A percentile compares a stretch with the other conserved stretches of the same genome.
phyloP scores from a whole-genome alignment of 2,113 vertebrate species.

The Vidua chalybeata region DNA sequence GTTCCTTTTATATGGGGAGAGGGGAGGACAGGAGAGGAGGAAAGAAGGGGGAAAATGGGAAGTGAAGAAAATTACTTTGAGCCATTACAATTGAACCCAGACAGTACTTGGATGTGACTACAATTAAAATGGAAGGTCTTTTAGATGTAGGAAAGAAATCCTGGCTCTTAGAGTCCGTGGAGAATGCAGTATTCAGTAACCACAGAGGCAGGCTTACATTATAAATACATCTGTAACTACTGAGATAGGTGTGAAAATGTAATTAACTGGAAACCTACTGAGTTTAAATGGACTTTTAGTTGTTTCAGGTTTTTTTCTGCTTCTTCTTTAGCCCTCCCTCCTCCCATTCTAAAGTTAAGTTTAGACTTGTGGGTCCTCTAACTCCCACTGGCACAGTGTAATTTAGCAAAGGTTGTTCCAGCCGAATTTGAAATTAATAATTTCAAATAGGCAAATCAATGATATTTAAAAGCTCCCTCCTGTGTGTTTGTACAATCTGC shows the following conservation, averaged over 20 bases:
- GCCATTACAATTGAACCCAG: background rate
- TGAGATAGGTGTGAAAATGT: conserved; percentile 74
- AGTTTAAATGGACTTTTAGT: conserved; percentile 75
- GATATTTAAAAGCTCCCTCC: conserved; percentile 78
- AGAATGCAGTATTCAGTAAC: conserved; percentile 47
- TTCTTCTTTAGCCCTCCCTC: conserved; percentile 13
- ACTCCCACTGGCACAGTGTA: conserved; percentile 76
- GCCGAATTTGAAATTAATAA: conserved; percentile 80
- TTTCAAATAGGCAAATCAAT: conserved; percentile 79
- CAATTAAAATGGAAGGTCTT: conserved; percentile 23
- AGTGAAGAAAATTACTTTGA: background rate
- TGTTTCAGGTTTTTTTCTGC: conserved; percentile 47
- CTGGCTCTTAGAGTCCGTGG: background rate
- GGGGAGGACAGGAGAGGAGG: background rate
- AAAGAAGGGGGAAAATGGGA: background rate
- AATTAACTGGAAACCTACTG: conserved; percentile 78
- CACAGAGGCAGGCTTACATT: conserved; percentile 51
- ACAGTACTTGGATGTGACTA: background rate
- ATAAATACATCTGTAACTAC: conserved; percentile 68
- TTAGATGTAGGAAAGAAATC: conserved; percentile 14
- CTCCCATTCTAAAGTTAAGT: conserved; percentile 69
- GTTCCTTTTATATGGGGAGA: background rate
- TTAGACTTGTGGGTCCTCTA: conserved; percentile 65
- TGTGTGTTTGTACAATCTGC: conserved; percentile 71
- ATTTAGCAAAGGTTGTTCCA: conserved; percentile 79